Evolutionary conservation across 2,888 invertebrate species (phyloP), one percentile per base, ranked within the genome.

Genomic region (Dyspetes luteomarginatus): DNA sequence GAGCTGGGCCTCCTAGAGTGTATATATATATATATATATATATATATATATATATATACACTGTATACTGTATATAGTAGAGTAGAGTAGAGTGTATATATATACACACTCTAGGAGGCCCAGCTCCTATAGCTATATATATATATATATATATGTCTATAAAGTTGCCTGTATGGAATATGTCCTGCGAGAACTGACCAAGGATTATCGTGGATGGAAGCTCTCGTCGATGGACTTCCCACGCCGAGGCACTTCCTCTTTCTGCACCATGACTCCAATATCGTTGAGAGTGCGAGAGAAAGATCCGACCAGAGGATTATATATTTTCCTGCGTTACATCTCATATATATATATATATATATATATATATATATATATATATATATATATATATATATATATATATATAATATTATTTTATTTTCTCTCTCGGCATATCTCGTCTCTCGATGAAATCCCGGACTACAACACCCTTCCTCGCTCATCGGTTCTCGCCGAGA

Each of bases 191-290:
- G 50, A 67, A 60, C 76, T 67, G 58, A 72, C 48, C 45, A 48
- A 55, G 68, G 81, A 81, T 81, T 62, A 77, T 73, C 77, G 45
- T 7, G 24, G 73, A 73, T 73, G 72, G 68, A 73, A 81, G 68
- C 58, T 28, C 65, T 28, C 30, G n/a, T 52, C 17, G 69, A 72
- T 77, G 81, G 56, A 81, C 81, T 81, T 81, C 81, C 81, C 81
- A 81, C 81, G 81, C 81, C 77, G 50, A 50, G 73, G 19, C 28
- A 81, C 77, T 81, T 81, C 81, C 77, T 81, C 68, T 48, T 76
- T 89, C 81, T 77, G 72, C 41, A 78, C 62, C 58, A 26, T n/a
- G 30, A 56, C 64, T 52, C 4, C 22, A 43, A 69, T 52, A 77
- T 69, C 62, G 65, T 50, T 71, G 56, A 64, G 43, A 55, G 72